Evolutionary conservation across 1,140 invertebrate genomes (phyloP).

Genomic region (Aphelenchoides besseyi): DNA sequence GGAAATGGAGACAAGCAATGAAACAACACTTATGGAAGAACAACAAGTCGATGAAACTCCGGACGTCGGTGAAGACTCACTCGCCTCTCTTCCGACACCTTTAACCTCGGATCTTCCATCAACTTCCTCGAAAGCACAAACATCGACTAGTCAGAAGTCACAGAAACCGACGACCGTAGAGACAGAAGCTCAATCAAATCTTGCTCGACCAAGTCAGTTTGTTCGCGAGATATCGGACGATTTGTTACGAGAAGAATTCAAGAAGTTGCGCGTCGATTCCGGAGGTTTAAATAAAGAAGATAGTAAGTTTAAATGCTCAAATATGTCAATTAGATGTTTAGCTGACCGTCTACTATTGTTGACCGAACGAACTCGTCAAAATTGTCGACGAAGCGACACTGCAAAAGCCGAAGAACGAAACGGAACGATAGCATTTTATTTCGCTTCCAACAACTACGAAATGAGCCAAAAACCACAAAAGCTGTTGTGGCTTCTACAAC

Average conservation of each 20-base stretch:
- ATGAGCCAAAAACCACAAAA: constrained; percentile 30
- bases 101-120: not conserved
- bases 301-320: not conserved
- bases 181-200: not conserved
- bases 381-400: constrained; percentile 15
- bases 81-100: not conserved
- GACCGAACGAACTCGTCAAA: not conserved
- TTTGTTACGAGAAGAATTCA: not conserved
- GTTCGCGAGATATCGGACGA: not conserved
- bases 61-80: not conserved
- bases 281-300: not conserved
- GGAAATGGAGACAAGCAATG: constrained; percentile 1
- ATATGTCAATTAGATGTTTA: not conserved
- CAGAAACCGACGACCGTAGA: not conserved
- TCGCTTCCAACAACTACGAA: constrained; percentile 33
- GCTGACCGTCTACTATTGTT: constrained; percentile 3
- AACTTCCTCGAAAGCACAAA: not conserved
- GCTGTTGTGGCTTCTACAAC: constrained; percentile 79
- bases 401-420: constrained; percentile 37
- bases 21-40: not conserved
- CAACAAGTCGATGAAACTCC: not conserved
- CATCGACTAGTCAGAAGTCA: not conserved
- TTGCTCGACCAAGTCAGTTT: not conserved
- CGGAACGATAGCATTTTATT: constrained; percentile 39
- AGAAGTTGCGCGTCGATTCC: not conserved